A percentile compares a stretch with the other conserved stretches of the same genome.
Evolutionary conservation across 1,140 invertebrate species (phyloP).

Genomic region (Theocolax elegans): DNA sequence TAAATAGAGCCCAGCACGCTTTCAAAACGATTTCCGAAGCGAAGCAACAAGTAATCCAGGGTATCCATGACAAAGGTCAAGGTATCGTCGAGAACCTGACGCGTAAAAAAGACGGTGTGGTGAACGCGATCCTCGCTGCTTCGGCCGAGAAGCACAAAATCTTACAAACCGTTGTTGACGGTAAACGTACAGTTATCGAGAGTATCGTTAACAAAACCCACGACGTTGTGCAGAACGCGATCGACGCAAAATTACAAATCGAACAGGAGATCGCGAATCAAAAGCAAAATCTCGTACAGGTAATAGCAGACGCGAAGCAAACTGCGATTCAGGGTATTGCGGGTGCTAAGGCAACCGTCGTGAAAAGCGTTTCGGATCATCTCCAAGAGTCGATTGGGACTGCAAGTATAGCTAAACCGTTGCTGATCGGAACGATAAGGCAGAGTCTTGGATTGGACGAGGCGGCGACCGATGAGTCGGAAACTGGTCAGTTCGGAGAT

Average conservation of each 20-base stretch:
- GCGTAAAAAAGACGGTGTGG: not conserved
- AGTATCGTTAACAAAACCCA: constrained; percentile 1
- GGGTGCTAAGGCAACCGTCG: not conserved
- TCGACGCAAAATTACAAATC: not conserved
- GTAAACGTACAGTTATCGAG: not conserved
- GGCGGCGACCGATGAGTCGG: too few relatives aligned
- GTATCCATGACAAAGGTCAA: not conserved
- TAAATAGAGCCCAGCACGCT: too few relatives aligned
- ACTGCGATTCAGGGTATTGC: not conserved
- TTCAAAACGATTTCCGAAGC: not conserved
- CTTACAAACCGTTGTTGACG: not conserved
- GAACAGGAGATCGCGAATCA: not conserved
- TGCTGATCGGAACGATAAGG: too few relatives aligned
- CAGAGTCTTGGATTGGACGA: too few relatives aligned
- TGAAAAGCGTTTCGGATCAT: too few relatives aligned
- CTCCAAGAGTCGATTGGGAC: too few relatives aligned
- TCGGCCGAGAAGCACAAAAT: not conserved
- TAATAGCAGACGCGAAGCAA: not conserved
- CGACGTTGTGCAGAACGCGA: not conserved
- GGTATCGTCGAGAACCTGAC: too few relatives aligned
- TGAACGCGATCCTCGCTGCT: not conserved
- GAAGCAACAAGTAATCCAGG: not conserved
- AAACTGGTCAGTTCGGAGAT: too few relatives aligned
- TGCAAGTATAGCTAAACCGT: too few relatives aligned
- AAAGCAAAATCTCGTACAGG: not conserved